phyloP scores from a whole-genome alignment of 37 sponge, comb jelly and placozoan genomes.

The Trichoplax adhaerens region DNA sequence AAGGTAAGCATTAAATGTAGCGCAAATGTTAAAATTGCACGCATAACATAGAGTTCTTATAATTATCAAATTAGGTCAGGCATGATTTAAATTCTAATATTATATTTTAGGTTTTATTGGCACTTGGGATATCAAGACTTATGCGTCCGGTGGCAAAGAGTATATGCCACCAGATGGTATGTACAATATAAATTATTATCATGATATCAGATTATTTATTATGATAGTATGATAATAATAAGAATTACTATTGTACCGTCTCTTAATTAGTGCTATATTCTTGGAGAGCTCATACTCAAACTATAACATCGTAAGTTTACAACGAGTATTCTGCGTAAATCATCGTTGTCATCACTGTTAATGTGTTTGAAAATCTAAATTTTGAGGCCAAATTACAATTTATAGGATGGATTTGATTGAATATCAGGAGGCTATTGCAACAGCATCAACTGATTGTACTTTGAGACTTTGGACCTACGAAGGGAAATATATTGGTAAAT shows the following conservation, averaged over 20 bases:
- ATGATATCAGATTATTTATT: too few relatives aligned
- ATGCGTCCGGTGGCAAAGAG: constrained; percentile 5
- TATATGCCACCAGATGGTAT: too few relatives aligned
- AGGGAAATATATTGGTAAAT: constrained; percentile 50
- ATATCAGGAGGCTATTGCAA: constrained; percentile 12
- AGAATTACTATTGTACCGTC: too few relatives aligned
- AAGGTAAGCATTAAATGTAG: constrained; percentile 3
- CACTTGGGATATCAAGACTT: constrained; percentile 23
- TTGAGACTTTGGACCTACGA: constrained; percentile 43
- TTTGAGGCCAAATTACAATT: background rate
- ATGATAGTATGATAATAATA: too few relatives aligned
- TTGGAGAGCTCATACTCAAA: constrained; percentile 35
- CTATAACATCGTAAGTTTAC: constrained; percentile 12
- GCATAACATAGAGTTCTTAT: background rate
- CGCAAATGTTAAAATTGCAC: too few relatives aligned
- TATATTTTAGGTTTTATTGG: constrained; percentile 6
- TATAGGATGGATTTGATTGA: constrained; percentile 33
- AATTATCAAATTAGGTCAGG: background rate
- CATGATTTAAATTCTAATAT: background rate
- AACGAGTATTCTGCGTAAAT: too few relatives aligned
- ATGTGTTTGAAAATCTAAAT: background rate
- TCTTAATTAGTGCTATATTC: background rate
- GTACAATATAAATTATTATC: too few relatives aligned
- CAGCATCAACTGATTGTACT: constrained; percentile 34
- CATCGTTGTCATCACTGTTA: too few relatives aligned